Conservation (phyloP, 64 coral and sea anemone species). For the Anthopleura sola region DNA sequence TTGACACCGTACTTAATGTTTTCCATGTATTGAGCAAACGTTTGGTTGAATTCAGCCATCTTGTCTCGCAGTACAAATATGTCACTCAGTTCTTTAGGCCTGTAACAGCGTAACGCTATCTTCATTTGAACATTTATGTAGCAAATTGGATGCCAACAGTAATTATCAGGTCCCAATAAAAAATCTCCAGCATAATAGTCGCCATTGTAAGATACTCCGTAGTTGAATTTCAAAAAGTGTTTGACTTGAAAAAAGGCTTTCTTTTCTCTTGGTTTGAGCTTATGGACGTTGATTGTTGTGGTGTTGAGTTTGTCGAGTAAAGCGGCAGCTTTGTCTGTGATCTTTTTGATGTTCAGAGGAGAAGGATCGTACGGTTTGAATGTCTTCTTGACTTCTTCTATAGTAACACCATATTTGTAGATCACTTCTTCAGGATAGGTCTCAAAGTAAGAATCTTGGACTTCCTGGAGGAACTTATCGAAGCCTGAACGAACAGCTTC, state of each 20-base stretch:
- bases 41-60: constrained; percentile 10
- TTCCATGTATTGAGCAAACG: constrained; percentile 35
- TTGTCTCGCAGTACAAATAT: constrained; percentile 2
- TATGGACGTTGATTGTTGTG: constrained; percentile 17
- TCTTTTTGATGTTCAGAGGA: constrained; percentile 45
- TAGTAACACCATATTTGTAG: constrained; percentile 17
- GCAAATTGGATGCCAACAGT: constrained; percentile 59
- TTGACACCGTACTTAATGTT: constrained; percentile 47
- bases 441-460: constrained; percentile 53
- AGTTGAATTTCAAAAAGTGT: constrained; percentile 67
- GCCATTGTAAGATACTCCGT: constrained; percentile 65
- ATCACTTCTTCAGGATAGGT: constrained; percentile 36
- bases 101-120: neutral
- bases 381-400: constrained; percentile 15
- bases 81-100: constrained; percentile 14
- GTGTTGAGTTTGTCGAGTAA: constrained; percentile 40
- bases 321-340: constrained; percentile 51
- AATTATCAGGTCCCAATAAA: too few species aligned
- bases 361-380: constrained; percentile 79
- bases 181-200: constrained; percentile 79
- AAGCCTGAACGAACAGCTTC: constrained; percentile 62
- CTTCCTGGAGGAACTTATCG: constrained; percentile 57
- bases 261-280: constrained; percentile 80
- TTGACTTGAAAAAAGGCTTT: constrained; percentile 78
- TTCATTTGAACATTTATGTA: neutral